Evolutionary conservation across 2,888 invertebrate species (phyloP), one percentile per base, ranked within the genome.

Genomic region (Scaptomyza tumidula): DNA sequence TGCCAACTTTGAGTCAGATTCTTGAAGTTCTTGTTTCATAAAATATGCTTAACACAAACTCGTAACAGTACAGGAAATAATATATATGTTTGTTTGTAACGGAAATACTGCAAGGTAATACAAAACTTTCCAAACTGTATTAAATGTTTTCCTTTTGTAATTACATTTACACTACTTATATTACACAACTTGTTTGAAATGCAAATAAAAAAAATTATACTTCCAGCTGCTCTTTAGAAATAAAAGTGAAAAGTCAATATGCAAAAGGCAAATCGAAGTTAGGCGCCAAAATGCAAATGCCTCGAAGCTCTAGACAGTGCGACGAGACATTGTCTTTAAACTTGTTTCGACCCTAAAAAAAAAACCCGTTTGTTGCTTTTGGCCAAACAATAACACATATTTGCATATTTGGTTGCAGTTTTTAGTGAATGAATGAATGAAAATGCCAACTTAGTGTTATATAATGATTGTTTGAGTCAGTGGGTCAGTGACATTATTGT

Each of bases 401-500:
- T 64, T 63, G 45, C 39, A 13, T 71, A 56, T 14, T 27, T 37
- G n/a, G 27, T 13, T 64, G 75, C 73, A 79, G 55, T 80, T 74
- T 63, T 74, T 63, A 19, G 14, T 61, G 14, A 52, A 57, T 85
- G 80, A 52, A 57, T 85, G 80, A 80, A 86, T 76, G 58, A 74
- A 41, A 41, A 73, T 71, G 50, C 29, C 62, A 62, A 57, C 55
- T 53, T 69, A 62, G 53, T 65, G 77, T 83, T 83, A 79, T 83
- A 83, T 66, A 86, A 86, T 71, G 39, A 49, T 63, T 50, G 66
- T 49, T 56, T 73, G 57, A 86, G 89, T 86, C 85, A 85, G 89
- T 85, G 79, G 87, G 85, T 85, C 89, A 85, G 49, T 87, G 85
- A 85, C 85, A 85, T 65, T 59, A 37, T 48, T 54, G 46, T 35